A percentile compares a stretch with the other conserved stretches of the same genome.
These are phyloP conservation scores for Ernsta delagoae DNA, from an alignment of 2,888 invertebrate genomes.

Conservation along the genomic window DNA sequence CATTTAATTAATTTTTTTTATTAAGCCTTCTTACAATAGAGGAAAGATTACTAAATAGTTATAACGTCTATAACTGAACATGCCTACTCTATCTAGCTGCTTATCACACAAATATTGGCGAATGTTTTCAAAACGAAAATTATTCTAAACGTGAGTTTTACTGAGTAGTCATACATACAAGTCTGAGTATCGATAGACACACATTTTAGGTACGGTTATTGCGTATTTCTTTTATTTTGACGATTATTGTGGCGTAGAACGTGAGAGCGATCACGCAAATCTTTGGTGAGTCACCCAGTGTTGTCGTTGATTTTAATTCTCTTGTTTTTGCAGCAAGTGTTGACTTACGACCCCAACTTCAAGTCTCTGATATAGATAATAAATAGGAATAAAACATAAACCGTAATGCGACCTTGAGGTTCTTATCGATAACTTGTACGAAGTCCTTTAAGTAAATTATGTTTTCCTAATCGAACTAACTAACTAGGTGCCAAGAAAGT, in stretches of 20 bases:
- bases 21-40: not conserved
- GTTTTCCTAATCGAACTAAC: too few species aligned
- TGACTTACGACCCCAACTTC: conserved; percentile 24
- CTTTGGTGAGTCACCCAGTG: conserved; percentile 45
- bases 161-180: too few species aligned
- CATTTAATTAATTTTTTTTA: conserved; percentile 25
- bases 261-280: conserved; percentile 54
- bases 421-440: not conserved
- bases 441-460: too few species aligned
- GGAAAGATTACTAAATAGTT: not conserved
- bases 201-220: not conserved
- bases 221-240: conserved; percentile 17
- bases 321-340: conserved; percentile 30
- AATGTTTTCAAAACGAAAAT: too few species aligned
- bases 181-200: too few species aligned
- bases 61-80: too few species aligned
- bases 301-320: conserved; percentile 25
- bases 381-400: conserved; percentile 23
- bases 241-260: conserved; percentile 50
- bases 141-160: too few species aligned
- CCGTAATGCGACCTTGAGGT: conserved; percentile 22
- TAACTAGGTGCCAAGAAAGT: too few species aligned
- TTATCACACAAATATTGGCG: too few species aligned
- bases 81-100: too few species aligned
- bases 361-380: conserved; percentile 24